Evolutionary conservation across 2,797 vertebrate genomes (phyloP).

Genomic region (Brachyrhaphis roseni): DNA sequence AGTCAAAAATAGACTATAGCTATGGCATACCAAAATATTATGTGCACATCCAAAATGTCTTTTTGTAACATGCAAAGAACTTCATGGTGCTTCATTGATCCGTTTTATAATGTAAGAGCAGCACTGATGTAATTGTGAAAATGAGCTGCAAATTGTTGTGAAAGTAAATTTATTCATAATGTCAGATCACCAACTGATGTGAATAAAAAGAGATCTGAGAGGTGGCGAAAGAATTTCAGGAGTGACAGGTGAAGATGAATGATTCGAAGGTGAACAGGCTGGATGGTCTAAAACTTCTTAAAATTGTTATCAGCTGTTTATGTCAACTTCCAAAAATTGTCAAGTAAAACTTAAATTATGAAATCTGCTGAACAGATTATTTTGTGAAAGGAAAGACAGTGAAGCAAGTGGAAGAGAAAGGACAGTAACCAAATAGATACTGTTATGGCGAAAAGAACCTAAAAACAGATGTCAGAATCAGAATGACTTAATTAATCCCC

Average conservation of each 20-base stretch:
- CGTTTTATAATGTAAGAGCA: neutral
- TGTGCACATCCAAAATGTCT: neutral
- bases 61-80: neutral
- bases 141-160: neutral
- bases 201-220: slow-evolving; percentile 4
- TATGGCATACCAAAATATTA: neutral
- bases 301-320: neutral
- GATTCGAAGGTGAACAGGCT: neutral
- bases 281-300: neutral
- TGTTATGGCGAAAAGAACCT: neutral
- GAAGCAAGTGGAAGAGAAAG: no score
- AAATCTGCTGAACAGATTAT: neutral
- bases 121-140: neutral
- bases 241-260: neutral
- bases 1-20: neutral
- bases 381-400: no score
- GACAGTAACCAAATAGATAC: neutral
- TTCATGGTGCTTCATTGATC: neutral
- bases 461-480: neutral
- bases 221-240: neutral
- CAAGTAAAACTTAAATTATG: neutral
- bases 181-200: neutral
- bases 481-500: no score
- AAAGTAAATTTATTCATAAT: neutral
- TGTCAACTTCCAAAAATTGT: neutral